Conservation (phyloP, 2,888 invertebrate species). For the Slavum lentiscoides region DNA sequence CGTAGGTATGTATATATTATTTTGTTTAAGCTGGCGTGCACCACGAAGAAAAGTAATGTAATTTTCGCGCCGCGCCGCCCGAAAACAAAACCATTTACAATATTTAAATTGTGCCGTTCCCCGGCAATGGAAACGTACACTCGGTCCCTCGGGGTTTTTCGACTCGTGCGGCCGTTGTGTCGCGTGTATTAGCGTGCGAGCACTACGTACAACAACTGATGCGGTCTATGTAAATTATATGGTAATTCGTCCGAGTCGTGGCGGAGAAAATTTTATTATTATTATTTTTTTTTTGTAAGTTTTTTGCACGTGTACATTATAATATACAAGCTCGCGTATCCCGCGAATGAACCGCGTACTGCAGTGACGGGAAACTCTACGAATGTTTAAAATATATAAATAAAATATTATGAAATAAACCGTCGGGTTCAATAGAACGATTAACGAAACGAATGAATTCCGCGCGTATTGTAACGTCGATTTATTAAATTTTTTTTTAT, state of each 20-base stretch:
- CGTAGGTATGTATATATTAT: too few species aligned
- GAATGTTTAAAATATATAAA: too few species aligned
- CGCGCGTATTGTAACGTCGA: too few species aligned
- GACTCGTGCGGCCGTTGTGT: neutral
- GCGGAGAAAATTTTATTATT: neutral
- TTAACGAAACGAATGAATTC: too few species aligned
- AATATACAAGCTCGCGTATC: neutral
- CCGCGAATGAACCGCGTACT: neutral
- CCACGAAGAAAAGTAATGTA: neutral
- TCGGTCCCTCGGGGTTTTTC: constrained; percentile 1
- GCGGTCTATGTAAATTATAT: constrained; percentile 32
- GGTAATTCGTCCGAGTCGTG: constrained; percentile 24
- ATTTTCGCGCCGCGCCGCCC: neutral
- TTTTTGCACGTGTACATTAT: neutral
- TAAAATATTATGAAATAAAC: too few species aligned
- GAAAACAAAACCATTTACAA: neutral
- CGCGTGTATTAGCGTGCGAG: neutral
- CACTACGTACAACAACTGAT: constrained; percentile 6
- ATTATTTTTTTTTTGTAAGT: too few species aligned
- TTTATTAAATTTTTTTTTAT: too few species aligned
- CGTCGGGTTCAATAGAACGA: too few species aligned
- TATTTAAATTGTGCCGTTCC: neutral
- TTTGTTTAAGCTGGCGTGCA: too few species aligned
- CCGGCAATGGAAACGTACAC: too few species aligned
- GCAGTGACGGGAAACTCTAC: neutral